Percentiles rank a stretch among this genome's conserved stretches.
Evolutionary conservation across 2,797 vertebrate genomes (phyloP).

Genomic region (Pangasius macronema): DNA sequence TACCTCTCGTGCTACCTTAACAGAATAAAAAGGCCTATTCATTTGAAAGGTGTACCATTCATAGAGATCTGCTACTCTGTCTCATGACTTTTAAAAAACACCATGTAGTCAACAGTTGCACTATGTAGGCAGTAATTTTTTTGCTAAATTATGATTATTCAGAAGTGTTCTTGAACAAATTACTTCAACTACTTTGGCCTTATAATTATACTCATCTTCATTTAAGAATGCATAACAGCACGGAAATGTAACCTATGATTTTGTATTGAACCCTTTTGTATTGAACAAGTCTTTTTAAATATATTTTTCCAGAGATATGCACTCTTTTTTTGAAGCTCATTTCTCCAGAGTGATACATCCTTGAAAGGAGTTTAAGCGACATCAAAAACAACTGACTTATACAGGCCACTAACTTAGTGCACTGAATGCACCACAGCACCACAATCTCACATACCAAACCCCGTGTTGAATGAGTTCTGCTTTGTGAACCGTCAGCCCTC

Average conservation of each 20-base stretch:
- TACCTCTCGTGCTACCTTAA: constrained; percentile 74
- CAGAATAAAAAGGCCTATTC: constrained; percentile 79
- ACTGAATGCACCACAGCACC: constrained; percentile 74
- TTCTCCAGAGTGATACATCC: constrained; percentile 70
- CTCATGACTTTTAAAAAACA: constrained; percentile 67
- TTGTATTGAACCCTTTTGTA: neutral
- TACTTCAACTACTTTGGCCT: neutral
- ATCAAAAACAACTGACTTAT: constrained; percentile 75
- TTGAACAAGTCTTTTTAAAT: neutral
- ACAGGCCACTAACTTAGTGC: constrained; percentile 77
- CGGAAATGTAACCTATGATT: neutral
- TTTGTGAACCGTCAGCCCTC: constrained; percentile 84
- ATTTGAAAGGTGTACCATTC: constrained; percentile 71
- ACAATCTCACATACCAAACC: constrained; percentile 83
- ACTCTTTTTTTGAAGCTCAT: constrained; percentile 70
- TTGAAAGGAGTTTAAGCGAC: constrained; percentile 71
- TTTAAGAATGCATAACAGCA: neutral
- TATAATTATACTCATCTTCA: neutral
- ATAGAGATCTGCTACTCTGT: constrained; percentile 70
- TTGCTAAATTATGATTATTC: neutral
- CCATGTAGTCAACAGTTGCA: constrained; percentile 4
- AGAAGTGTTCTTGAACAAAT: neutral
- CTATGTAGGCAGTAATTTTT: neutral
- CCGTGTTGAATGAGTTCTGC: constrained; percentile 80
- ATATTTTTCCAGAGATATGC: neutral